phyloP scores from a whole-genome alignment of 92 coral and sea anemone genomes.

The Phenganax marumi region DNA sequence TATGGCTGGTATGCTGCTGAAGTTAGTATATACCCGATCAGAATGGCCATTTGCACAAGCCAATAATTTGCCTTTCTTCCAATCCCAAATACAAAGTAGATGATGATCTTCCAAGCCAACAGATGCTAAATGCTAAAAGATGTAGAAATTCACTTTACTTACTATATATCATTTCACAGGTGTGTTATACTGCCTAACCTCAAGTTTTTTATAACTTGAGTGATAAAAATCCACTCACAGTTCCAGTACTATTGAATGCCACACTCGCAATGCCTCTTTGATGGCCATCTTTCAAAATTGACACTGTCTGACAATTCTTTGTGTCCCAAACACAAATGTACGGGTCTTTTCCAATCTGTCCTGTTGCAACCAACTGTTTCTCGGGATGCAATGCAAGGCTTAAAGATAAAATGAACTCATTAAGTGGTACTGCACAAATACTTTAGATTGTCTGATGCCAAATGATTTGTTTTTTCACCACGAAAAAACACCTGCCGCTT shows the following conservation, averaged over 20 bases:
- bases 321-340: constrained; percentile 97
- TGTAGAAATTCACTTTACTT: neutral
- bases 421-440: too few species aligned
- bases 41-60: constrained; percentile 92
- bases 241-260: constrained; percentile 89
- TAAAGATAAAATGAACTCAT: neutral
- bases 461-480: too few species aligned
- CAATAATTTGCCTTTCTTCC: constrained; percentile 85
- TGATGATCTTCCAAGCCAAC: constrained; percentile 97
- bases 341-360: constrained; percentile 97
- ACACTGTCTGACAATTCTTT: constrained; percentile 78
- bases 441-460: too few species aligned
- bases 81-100: constrained; percentile 91
- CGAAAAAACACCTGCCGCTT: too few species aligned
- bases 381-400: constrained; percentile 97
- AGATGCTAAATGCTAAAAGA: constrained; percentile 77
- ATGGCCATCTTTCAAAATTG: constrained; percentile 92
- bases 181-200: neutral
- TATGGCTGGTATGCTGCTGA: neutral
- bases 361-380: constrained; percentile 88
- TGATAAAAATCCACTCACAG: constrained; percentile 49
- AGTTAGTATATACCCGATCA: constrained; percentile 92
- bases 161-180: neutral
- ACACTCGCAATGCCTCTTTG: constrained; percentile 91
- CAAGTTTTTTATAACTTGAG: too few species aligned